phyloP scores from a whole-genome alignment of 2,113 vertebrate genomes.

The Columba janthina region DNA sequence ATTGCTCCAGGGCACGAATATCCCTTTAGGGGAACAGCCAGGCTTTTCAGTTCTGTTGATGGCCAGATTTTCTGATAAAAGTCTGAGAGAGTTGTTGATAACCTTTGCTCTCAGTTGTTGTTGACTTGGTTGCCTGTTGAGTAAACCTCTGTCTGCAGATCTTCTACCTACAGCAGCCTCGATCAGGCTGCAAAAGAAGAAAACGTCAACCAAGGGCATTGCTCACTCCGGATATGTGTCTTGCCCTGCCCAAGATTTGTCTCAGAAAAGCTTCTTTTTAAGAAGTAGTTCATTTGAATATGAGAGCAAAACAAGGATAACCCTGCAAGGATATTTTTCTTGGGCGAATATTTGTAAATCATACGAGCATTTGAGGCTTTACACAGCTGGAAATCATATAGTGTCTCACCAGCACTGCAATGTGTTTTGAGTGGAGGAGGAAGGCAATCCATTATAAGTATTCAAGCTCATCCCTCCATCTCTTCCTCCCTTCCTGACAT shows the following conservation, averaged over 20 bases:
- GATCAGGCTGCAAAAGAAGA: not conserved
- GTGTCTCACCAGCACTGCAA: not conserved
- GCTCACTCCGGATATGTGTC: rapidly evolving
- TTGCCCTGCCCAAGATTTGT: not conserved
- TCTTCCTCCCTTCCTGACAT: not conserved
- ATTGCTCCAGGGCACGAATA: not conserved
- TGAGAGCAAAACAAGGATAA: not conserved
- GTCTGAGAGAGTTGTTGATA: not conserved
- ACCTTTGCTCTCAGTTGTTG: not conserved
- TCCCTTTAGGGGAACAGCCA: not conserved
- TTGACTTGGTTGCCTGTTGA: not conserved
- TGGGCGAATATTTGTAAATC: not conserved
- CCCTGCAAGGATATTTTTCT: not conserved
- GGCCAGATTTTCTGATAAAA: not conserved
- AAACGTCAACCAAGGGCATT: not conserved
- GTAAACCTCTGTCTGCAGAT: not conserved
- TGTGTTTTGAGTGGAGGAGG: not conserved
- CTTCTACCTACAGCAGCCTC: not conserved
- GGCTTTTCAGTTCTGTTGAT: not conserved
- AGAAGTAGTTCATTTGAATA: not conserved
- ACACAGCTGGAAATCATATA: not conserved
- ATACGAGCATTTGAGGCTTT: not conserved
- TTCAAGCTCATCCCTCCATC: not conserved
- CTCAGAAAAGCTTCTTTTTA: not conserved
- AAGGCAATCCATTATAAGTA: not conserved